Conservation (phyloP, 2,797 vertebrate species). For the Ctenopoma kingsleyae region DNA sequence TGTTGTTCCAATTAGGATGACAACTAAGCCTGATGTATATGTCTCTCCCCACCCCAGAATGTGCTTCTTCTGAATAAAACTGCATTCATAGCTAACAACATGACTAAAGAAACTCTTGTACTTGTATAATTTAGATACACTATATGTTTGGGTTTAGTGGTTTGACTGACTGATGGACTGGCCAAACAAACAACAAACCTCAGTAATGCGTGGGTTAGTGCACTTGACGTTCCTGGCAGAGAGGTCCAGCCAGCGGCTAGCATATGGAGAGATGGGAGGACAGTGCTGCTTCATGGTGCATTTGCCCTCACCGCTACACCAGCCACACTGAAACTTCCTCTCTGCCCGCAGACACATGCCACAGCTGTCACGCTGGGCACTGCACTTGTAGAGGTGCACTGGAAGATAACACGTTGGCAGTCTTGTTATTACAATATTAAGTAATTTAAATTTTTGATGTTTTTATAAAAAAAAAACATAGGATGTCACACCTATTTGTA, state of each 20-base stretch:
- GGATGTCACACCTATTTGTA: background rate
- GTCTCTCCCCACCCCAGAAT: background rate
- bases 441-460: background rate
- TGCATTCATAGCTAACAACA: background rate
- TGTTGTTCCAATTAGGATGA: conserved; percentile 5
- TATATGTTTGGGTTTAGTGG: background rate
- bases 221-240: conserved; percentile 92
- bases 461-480: background rate
- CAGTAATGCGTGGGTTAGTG: conserved; percentile 93
- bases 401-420: conserved; percentile 33
- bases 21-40: background rate
- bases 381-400: conserved; percentile 98
- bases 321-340: conserved; percentile 94
- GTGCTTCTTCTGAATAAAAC: background rate
- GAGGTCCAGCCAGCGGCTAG: conserved; percentile 91
- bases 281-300: conserved; percentile 93
- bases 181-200: conserved; percentile 82
- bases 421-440: conserved; percentile 1
- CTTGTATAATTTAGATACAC: conserved; percentile 1
- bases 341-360: conserved; percentile 95
- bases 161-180: conserved; percentile 7
- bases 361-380: conserved; percentile 95
- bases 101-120: background rate
- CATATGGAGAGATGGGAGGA: conserved; percentile 69
- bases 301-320: conserved; percentile 90